Percentiles rank a stretch among this genome's conserved stretches.
These are phyloP conservation scores for Melinopterus prodromus DNA, from an alignment of 2,888 invertebrate species.

Conservation along the genomic window DNA sequence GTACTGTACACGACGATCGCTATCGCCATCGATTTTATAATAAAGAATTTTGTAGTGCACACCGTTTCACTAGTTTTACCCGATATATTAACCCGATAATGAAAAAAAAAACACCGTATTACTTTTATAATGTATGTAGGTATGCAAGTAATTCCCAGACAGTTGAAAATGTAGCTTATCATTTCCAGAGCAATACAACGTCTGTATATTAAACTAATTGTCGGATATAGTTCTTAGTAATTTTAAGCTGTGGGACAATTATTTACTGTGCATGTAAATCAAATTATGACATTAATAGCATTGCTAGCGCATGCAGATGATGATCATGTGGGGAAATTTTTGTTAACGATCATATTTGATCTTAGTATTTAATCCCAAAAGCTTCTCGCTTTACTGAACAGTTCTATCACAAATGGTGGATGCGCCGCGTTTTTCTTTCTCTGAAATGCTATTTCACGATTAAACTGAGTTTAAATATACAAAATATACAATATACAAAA, in stretches of 20 bases:
- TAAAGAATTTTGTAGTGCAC: conserved; percentile 16
- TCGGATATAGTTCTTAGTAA: no score
- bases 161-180: background rate
- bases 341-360: no score
- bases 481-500: no score
- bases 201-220: background rate
- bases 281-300: background rate
- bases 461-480: no score
- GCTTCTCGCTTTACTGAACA: no score
- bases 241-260: no score
- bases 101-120: background rate
- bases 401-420: background rate
- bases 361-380: background rate
- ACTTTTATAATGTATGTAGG: background rate
- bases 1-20: background rate
- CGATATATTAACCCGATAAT: background rate
- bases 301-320: no score
- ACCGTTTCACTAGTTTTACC: conserved; percentile 11
- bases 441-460: no score
- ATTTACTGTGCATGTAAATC: background rate
- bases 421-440: background rate
- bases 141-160: background rate
- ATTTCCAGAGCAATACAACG: background rate
- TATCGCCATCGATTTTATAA: conserved; percentile 24
- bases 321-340: no score